Percentiles rank a stretch among this genome's conserved stretches.
These are phyloP conservation scores for Holocentrus rufus DNA, from an alignment of 2,797 vertebrate genomes.

Conservation along the genomic window DNA sequence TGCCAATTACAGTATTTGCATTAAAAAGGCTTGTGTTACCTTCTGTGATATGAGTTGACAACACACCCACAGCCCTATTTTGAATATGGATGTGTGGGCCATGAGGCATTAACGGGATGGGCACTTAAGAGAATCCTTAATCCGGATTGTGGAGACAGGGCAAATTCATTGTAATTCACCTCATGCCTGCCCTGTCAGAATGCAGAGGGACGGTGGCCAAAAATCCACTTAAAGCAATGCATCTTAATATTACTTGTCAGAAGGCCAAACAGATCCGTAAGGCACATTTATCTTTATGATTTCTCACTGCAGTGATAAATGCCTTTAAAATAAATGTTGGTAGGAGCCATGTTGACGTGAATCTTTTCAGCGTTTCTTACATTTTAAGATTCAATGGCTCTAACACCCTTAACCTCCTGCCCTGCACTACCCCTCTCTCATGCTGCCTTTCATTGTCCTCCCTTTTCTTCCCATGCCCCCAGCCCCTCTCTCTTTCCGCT, in stretches of 20 bases:
- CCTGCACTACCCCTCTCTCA: slow-evolving; percentile 44
- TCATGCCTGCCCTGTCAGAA: slow-evolving; percentile 63
- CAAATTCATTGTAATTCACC: slow-evolving; percentile 71
- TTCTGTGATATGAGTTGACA: slow-evolving; percentile 20
- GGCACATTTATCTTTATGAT: slow-evolving; percentile 52
- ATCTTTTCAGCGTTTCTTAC: slow-evolving; percentile 28
- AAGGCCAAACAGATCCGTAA: slow-evolving; percentile 36
- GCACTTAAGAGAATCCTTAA: slow-evolving; percentile 64
- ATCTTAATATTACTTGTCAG: slow-evolving; percentile 37
- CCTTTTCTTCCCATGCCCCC: slow-evolving; percentile 62
- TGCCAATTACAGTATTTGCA: neutral
- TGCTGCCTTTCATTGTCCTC: slow-evolving; percentile 34
- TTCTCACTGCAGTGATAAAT: slow-evolving; percentile 25
- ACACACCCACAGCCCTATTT: slow-evolving; percentile 17
- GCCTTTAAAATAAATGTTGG: slow-evolving; percentile 11
- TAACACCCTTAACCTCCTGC: slow-evolving; percentile 9
- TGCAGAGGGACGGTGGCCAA: slow-evolving; percentile 61
- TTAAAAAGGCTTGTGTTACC: neutral
- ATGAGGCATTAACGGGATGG: slow-evolving; percentile 45
- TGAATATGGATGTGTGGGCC: slow-evolving; percentile 38
- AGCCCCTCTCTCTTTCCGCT: slow-evolving; percentile 37
- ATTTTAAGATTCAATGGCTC: slow-evolving; percentile 13
- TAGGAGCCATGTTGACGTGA: slow-evolving; percentile 11
- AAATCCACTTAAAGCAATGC: slow-evolving; percentile 65
- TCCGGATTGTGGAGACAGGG: slow-evolving; percentile 63